These are phyloP conservation scores for Recurvirostra avosetta DNA, from an alignment of 2,113 vertebrate genomes.

Conservation along the genomic window DNA sequence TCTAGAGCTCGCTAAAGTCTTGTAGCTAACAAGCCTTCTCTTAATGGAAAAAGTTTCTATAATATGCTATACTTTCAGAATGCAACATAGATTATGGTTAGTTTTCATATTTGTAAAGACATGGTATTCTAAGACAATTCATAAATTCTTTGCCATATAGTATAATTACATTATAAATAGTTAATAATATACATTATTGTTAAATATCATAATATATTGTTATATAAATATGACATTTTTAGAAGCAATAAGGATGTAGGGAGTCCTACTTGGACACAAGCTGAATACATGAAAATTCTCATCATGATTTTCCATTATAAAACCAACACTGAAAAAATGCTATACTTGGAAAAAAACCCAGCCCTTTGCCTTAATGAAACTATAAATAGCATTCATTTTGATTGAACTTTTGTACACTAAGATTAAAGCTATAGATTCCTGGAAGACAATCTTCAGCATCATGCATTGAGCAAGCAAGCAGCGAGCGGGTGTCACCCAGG, in stretches of 20 bases:
- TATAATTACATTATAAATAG: not conserved
- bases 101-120: not conserved
- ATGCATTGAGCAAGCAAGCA: not conserved
- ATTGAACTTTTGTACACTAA: conserved; percentile 58
- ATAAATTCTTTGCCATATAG: not conserved
- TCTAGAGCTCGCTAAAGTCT: not conserved
- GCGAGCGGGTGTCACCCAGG: too few relatives aligned
- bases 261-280: not conserved
- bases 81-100: not conserved
- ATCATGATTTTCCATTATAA: not conserved
- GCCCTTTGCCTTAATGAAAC: not conserved
- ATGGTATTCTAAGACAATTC: too few relatives aligned
- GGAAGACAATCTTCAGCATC: conserved; percentile 72
- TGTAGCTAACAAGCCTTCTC: not conserved
- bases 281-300: not conserved
- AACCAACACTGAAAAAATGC: not conserved
- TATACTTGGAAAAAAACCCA: not conserved
- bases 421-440: conserved; percentile 77
- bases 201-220: not conserved
- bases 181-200: not conserved
- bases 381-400: not conserved
- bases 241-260: not conserved
- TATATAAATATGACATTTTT: not conserved
- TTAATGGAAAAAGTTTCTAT: not conserved
- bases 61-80: not conserved